These are phyloP conservation scores for Reinhardtius hippoglossoides DNA, from an alignment of 2,113 vertebrate genomes.

Conservation along the genomic window DNA sequence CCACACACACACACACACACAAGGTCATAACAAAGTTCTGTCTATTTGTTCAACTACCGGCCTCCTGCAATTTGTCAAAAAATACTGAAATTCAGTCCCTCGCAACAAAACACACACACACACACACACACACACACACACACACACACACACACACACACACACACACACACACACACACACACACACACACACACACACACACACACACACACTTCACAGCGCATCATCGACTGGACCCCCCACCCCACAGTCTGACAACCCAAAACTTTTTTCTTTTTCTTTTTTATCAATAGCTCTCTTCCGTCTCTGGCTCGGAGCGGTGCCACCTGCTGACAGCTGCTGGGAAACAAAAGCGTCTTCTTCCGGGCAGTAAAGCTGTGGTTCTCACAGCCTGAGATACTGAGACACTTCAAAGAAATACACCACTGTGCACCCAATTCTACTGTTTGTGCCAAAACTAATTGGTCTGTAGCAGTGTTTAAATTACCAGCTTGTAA, in stretches of 20 bases:
- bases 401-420: neutral
- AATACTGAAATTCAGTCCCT: neutral
- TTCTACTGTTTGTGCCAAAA: neutral
- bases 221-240: conserved; percentile 4
- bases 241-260: neutral
- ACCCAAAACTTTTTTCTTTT: conserved; percentile 14
- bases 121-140: neutral
- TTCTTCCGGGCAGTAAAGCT: conserved; percentile 16
- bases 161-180: neutral
- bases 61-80: neutral
- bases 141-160: too few species aligned
- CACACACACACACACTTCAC: neutral
- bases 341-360: conserved; percentile 33
- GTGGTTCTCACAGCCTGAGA: neutral
- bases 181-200: neutral
- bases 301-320: conserved; percentile 1
- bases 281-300: conserved; percentile 12
- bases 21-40: neutral
- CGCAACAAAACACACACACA: too few species aligned
- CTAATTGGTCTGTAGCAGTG: conserved; percentile 8
- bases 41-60: neutral
- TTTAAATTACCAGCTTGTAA: conserved; percentile 26
- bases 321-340: conserved; percentile 61
- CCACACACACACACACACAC: too few species aligned
- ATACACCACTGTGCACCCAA: neutral